Evolutionary conservation across 2,113 vertebrate species (phyloP).

Genomic region (Pipra filicauda): DNA sequence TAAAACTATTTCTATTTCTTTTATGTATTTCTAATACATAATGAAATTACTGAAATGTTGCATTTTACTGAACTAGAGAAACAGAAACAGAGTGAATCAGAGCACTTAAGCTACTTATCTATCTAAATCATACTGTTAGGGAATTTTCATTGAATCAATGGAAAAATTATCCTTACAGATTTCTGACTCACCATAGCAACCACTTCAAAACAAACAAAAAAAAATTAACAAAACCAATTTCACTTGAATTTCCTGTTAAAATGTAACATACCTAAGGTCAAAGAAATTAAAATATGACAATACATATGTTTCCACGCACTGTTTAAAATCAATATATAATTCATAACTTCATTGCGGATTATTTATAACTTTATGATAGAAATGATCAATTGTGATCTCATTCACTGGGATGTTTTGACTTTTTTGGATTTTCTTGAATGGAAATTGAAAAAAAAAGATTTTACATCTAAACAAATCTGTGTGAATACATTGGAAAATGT

Average conservation of each 20-base stretch:
- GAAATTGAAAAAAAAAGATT: not conserved
- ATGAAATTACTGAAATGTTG: not conserved
- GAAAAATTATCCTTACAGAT: not conserved
- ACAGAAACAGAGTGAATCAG: not conserved
- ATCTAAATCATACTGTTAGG: not conserved
- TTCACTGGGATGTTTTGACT: not conserved
- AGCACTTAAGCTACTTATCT: not conserved
- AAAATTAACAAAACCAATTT: not conserved
- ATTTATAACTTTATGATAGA: not conserved
- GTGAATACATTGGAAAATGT: not conserved
- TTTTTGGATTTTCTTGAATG: not conserved
- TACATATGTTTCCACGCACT: rapidly evolving
- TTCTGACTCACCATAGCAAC: not conserved
- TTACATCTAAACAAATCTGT: not conserved
- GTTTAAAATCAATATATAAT: not conserved
- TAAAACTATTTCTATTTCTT: not conserved
- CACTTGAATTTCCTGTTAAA: not conserved
- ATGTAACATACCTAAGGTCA: not conserved
- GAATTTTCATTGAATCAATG: not conserved
- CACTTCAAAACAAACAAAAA: not conserved
- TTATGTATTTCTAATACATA: not conserved
- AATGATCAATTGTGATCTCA: not conserved
- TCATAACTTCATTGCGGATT: not conserved
- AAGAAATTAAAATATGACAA: not conserved
- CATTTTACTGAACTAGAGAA: not conserved